These are phyloP conservation scores for Schizothorax lantsangensis DNA, from an alignment of 2,797 vertebrate species.

Conservation along the genomic window DNA sequence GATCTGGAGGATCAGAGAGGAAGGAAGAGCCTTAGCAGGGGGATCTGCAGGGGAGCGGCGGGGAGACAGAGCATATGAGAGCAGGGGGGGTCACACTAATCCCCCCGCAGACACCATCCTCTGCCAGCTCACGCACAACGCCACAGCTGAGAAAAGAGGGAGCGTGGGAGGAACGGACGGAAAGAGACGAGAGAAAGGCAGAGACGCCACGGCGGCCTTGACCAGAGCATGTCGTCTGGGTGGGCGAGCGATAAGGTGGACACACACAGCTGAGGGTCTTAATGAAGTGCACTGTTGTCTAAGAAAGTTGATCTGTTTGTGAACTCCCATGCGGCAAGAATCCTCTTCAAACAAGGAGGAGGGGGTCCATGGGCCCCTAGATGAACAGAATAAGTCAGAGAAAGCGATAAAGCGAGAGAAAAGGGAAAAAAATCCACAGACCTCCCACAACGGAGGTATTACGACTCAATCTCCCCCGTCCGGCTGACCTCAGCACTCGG, in stretches of 20 bases:
- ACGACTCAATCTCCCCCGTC: slow-evolving; percentile 68
- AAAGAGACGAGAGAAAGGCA: slow-evolving; percentile 20
- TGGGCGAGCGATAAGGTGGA: slow-evolving; percentile 50
- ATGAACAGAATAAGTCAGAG: slow-evolving; percentile 39
- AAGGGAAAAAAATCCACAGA: slow-evolving; percentile 50
- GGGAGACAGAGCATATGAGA: slow-evolving; percentile 50
- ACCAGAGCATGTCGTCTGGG: slow-evolving; percentile 40
- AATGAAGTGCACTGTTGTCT: slow-evolving; percentile 67
- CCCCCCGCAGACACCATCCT: slow-evolving; percentile 31
- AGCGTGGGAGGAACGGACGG: slow-evolving; percentile 6
- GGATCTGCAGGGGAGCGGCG: slow-evolving; percentile 49
- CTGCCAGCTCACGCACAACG: slow-evolving; percentile 58
- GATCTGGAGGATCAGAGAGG: slow-evolving; percentile 51
- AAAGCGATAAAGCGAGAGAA: slow-evolving; percentile 32
- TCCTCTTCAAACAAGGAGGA: slow-evolving; percentile 51
- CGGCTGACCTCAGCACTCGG: slow-evolving; percentile 64
- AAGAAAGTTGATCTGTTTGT: slow-evolving; percentile 70
- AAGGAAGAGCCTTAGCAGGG: slow-evolving; percentile 58
- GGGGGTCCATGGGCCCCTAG: background rate
- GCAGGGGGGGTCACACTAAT: slow-evolving; percentile 46
- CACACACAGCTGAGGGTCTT: slow-evolving; percentile 55
- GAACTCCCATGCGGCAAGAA: slow-evolving; percentile 56
- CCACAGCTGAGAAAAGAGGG: slow-evolving; percentile 52
- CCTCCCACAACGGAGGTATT: slow-evolving; percentile 69
- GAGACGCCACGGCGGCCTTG: slow-evolving; percentile 46